Conservation (phyloP, 2,888 invertebrate species). For the Platycnemis pennipes region DNA sequence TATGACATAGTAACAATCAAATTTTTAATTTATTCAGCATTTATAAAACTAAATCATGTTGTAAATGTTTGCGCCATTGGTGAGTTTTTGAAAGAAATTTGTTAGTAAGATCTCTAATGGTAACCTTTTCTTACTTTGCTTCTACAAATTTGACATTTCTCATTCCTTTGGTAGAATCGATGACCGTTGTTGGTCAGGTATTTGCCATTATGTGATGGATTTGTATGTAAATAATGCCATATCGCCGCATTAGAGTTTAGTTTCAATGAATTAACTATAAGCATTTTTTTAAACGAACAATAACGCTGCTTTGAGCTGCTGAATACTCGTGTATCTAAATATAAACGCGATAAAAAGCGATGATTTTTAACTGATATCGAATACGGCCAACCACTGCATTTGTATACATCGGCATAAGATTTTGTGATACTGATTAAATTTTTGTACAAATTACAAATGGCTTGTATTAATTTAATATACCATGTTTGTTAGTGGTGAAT, state of each 20-base stretch:
- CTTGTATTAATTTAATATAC: background rate
- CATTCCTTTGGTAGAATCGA: conserved; percentile 61
- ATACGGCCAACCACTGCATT: conserved; percentile 28
- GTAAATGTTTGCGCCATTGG: conserved; percentile 25
- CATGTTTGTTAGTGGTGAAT: too few species aligned
- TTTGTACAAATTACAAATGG: background rate
- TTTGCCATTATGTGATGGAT: conserved; percentile 32
- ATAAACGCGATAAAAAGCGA: background rate
- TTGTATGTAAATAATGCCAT: conserved; percentile 1
- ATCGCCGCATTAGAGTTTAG: conserved; percentile 1
- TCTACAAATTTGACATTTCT: conserved; percentile 49
- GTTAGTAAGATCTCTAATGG: conserved; percentile 23
- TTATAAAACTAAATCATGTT: conserved; percentile 56
- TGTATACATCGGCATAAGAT: conserved; percentile 34
- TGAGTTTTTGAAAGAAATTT: conserved; percentile 26
- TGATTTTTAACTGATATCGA: background rate
- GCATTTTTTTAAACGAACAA: conserved; percentile 11
- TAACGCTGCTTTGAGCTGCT: background rate
- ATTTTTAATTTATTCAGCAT: conserved; percentile 38
- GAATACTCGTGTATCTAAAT: background rate
- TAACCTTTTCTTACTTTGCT: conserved; percentile 2
- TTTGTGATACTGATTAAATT: conserved; percentile 5
- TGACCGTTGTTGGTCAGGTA: conserved; percentile 16
- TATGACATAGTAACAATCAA: background rate
- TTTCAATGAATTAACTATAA: background rate